Evolutionary conservation across 2,888 invertebrate genomes (phyloP).

Genomic region (Ditula angustiorana): DNA sequence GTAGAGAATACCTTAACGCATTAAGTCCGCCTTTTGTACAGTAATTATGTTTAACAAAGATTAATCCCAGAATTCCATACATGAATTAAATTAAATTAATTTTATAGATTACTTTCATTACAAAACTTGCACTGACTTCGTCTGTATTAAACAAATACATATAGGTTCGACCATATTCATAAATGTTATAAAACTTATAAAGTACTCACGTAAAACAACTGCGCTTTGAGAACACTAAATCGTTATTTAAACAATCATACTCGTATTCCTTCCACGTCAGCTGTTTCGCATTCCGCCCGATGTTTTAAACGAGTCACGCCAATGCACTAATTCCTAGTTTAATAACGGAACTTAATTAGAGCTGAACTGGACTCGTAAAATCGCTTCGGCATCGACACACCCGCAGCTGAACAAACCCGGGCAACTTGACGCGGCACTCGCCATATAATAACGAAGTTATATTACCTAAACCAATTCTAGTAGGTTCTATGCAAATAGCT

Average conservation of each 20-base stretch:
- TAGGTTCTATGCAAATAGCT: conserved; percentile 73
- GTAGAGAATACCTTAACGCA: too few species aligned
- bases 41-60: too few species aligned
- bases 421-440: neutral
- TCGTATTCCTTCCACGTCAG: neutral
- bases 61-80: too few species aligned
- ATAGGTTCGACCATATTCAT: too few species aligned
- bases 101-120: too few species aligned
- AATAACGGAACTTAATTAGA: conserved; percentile 12
- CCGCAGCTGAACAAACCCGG: neutral
- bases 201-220: too few species aligned
- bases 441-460: conserved; percentile 36
- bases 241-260: neutral
- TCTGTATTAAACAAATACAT: too few species aligned
- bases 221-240: too few species aligned
- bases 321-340: conserved; percentile 3
- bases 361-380: conserved; percentile 3
- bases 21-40: too few species aligned
- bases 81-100: too few species aligned
- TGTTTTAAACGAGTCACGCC: conserved; percentile 1
- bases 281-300: neutral
- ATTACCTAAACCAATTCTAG: conserved; percentile 45
- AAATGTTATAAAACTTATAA: too few species aligned
- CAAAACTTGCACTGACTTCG: too few species aligned
- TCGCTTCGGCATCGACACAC: neutral